Evolutionary conservation across 2,797 vertebrate genomes (phyloP), one percentile per base, ranked within the genome.

Genomic region (Staurois parvus): DNA sequence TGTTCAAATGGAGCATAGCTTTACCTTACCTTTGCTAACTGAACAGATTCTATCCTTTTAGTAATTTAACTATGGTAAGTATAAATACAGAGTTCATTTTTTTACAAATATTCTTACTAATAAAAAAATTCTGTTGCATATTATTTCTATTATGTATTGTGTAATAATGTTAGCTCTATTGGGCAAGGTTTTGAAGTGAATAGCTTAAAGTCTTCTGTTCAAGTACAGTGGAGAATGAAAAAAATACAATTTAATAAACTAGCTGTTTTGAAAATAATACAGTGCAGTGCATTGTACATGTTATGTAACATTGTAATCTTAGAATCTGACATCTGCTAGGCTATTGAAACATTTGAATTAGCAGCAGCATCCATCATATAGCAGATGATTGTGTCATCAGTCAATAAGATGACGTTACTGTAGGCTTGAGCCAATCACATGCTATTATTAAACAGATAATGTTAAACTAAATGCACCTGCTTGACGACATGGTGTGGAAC

Each of bases 401-500:
- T 32, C n/a, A 73, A 81, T 87, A 68, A 56, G 32, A 40, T 64
- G 59, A 73, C 30, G 76, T 30, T 24, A 26, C 30, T n/a, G 73
- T 37, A 32, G 45, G 48, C 28, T 37, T 48, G 4, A 56, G 30
- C 37, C 80, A 87, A 79, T 83, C 72, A 79, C 69, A 75, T 59
- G 28, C 75, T 26, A n/a, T 48, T 64, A 74, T 68, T 83, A 83
- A 48, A 29, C 10, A 79, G 75, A 83, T 79, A 90, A 93, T 93
- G 90, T 90, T 93, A 91, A 94, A 91, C 92, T 90, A 89, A 91
- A 89, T 92, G 91, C 92, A 94, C 93, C 88, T 92, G 93, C 94
- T 91, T 88, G 94, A 92, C 88, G 92, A 90, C 91, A 93, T 94
- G 94, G 92, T 92, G 89, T 74, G 56, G 80, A 87, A 40, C 69